A percentile compares a stretch with the other conserved stretches of the same genome.
Conservation (phyloP, 1,140 invertebrate species). For the Leptonema lineaticorne region DNA sequence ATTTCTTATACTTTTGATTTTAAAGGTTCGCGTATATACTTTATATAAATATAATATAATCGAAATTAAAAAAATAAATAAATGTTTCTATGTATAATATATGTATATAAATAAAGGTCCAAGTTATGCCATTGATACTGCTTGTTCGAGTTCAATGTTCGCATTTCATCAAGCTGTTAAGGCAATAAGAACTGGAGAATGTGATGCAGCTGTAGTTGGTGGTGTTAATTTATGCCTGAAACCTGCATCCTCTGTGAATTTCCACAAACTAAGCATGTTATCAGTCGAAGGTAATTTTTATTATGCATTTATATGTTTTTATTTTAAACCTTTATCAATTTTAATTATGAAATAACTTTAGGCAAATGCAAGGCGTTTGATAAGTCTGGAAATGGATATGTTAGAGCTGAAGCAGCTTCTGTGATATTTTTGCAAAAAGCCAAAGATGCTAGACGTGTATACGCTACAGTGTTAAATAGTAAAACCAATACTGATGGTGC, state of each 20-base stretch:
- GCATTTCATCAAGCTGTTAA: constrained; percentile 84
- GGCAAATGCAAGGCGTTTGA: constrained; percentile 90
- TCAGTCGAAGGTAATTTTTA: constrained; percentile 70
- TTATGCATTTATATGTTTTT: neutral
- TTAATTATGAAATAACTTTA: constrained; percentile 18
- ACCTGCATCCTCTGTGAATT: constrained; percentile 88
- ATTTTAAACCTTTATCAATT: neutral
- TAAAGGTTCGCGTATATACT: constrained; percentile 47
- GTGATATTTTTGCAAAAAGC: constrained; percentile 80
- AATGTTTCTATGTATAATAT: constrained; percentile 4
- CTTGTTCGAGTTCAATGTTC: constrained; percentile 90
- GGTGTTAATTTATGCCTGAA: constrained; percentile 83
- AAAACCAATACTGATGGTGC: constrained; percentile 88
- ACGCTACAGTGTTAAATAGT: constrained; percentile 82
- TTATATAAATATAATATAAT: neutral
- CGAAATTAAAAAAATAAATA: neutral
- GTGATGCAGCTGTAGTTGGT: constrained; percentile 90
- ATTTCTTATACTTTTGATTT: constrained; percentile 95
- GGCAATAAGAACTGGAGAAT: constrained; percentile 81
- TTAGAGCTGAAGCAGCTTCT: constrained; percentile 84
- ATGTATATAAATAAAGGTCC: constrained; percentile 63
- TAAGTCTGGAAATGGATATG: constrained; percentile 86
- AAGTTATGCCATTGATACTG: constrained; percentile 91
- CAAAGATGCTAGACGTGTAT: constrained; percentile 73
- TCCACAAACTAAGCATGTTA: constrained; percentile 89